Base-by-base conservation (phyloP, 2,888 invertebrate genomes). In the Sinhomidia bicolor region DNA sequence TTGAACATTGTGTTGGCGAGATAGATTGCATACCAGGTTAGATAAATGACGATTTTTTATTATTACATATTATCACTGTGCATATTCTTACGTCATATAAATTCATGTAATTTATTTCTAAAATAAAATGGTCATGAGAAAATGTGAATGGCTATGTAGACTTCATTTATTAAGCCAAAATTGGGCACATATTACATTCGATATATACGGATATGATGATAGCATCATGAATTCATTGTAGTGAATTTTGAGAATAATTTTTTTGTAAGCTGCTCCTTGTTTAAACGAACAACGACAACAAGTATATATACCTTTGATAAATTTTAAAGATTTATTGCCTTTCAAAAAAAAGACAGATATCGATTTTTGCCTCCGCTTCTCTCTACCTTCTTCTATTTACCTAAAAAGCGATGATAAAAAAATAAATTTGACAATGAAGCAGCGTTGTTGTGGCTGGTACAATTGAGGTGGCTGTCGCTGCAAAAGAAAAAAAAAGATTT, bases 1-100 rank as follows among this genome's bases (percentile, higher is more conserved):
- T n/a, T n/a, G n/a, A n/a, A 29, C 14, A 76, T 85, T 51, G 85
- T 41, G 65, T 85, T 85, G 84, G 84, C 65, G 85, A 20, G 65
- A 85, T 85, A 78, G 26, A 74, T 74, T 74, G 51, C 44, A 47
- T 68, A 17, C 9, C 65, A 32, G 32, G 32, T 62, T 9, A 62
- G 62, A n/a, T 36, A 68, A 36, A 68, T 36, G 32, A 68, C 17
- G 32, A 68, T 36, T 68, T 9, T 23, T 6, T 23, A 36, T 3
- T 14, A 51, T 10, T 41, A 51, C 14, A 51, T 17, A 36, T 32
- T n/a, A 65, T 65, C 2, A 36, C 71, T 41, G 23, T 10, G 3
- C 10, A 17, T 44, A 62, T 10, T n/a, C 17, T 20, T 14, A 4
- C n/a, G 36, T 57, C 23, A 57, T 29, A 29, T 26, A 23, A n/a